Base-by-base conservation (phyloP, 35 echinoderm and acorn worm species). In the Holothuria glaberrima region DNA sequence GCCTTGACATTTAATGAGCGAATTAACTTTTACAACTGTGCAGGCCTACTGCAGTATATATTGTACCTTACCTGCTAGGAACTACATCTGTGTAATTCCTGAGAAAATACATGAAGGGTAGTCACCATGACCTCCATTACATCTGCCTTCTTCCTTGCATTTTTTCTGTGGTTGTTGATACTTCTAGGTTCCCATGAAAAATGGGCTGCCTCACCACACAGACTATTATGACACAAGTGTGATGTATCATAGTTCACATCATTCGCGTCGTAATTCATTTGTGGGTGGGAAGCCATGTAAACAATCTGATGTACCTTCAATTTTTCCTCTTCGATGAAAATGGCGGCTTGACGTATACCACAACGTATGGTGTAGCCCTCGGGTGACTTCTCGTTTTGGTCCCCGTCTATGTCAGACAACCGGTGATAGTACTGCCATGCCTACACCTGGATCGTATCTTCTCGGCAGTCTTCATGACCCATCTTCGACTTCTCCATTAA, bases 211-310 rank as follows among this genome's bases (percentile, higher is more conserved):
- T 68, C 19, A 68, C 5, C 64, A 68, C 50, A 54, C 64, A 68
- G 64, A 68, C 64, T 68, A 20, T 68, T 68, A 68, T 68, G 64
- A 26, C 64, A 68, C n/a, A 68, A 68, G 22, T 68, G 64, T 26
- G 64, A 68, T 68, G 22, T 68, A 26, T 68, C 64, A 68, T 9
- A 68, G n/a, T 68, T 68, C 9, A 68, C 64, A 68, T 68, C 64
- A 68, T 68, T 68, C 22, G 22, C n/a, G 64, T 19, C 64, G 22
- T 20, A 68, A 68, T 68, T 68, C 64, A 68, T 26, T 26, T 68
- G 64, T 68, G 64, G 19, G 64, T 68, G 64, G 64, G 64, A 4
- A 68, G 64, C 64, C 64, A 68, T 14, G 19, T 68, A 68, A 20
- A 68, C 19, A 1, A 68, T 26, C 10, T 14, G 10, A 26, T 68